These are phyloP conservation scores for Ephestia elutella DNA, from an alignment of 1,140 invertebrate genomes.

Conservation along the genomic window DNA sequence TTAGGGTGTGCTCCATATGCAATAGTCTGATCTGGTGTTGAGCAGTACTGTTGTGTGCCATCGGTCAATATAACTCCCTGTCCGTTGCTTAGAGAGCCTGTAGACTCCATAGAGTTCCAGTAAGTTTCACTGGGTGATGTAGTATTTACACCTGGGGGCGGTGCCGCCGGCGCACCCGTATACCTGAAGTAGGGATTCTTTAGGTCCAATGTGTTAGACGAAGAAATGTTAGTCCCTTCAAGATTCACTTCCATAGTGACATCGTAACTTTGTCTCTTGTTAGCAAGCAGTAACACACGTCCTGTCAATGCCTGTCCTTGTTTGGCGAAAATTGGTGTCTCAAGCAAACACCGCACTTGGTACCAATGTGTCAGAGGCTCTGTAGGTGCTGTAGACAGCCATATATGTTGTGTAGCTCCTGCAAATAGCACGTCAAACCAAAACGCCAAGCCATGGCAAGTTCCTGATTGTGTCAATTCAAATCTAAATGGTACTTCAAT, in stretches of 20 bases:
- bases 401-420: slow-evolving; percentile 91
- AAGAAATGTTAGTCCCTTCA: slow-evolving; percentile 89
- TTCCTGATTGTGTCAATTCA: slow-evolving; percentile 92
- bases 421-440: slow-evolving; percentile 99
- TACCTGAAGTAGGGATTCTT: slow-evolving; percentile 99
- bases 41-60: slow-evolving; percentile 63
- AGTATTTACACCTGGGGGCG: slow-evolving; percentile 91
- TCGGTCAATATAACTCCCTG: slow-evolving; percentile 61
- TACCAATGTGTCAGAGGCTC: slow-evolving; percentile 99
- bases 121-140: slow-evolving; percentile 94
- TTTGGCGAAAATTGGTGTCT: slow-evolving; percentile 95
- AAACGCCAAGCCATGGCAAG: slow-evolving; percentile 97
- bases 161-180: slow-evolving; percentile 89
- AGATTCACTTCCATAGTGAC: slow-evolving; percentile 96
- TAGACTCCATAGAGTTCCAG: slow-evolving; percentile 87
- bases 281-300: slow-evolving; percentile 90
- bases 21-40: slow-evolving; percentile 54
- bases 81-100: slow-evolving; percentile 68
- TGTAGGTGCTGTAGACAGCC: slow-evolving; percentile 98
- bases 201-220: slow-evolving; percentile 94
- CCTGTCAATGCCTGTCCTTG: slow-evolving; percentile 94
- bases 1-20: slow-evolving; percentile 60
- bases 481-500: slow-evolving; percentile 98
- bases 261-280: slow-evolving; percentile 99
- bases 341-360: slow-evolving; percentile 96